Evolutionary conservation across 2,888 invertebrate genomes (phyloP), one percentile per base, ranked within the genome.

Genomic region (Mycalesis mineus): DNA sequence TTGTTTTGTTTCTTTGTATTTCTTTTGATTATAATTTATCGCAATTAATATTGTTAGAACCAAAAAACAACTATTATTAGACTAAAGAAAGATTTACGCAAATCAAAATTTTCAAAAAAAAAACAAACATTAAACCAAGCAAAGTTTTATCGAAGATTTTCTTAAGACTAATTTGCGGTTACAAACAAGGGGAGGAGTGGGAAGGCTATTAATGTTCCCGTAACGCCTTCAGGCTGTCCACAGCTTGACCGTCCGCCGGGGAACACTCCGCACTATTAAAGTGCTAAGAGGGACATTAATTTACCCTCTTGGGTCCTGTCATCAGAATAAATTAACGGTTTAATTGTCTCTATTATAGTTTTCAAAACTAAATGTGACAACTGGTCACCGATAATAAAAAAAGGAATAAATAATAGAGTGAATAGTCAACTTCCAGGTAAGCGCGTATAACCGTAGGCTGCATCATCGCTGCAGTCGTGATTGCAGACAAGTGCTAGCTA

Each of bases 261-360:
- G 83, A 78, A 62, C 66, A 65, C 73, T 71, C 73, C 72, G 72
- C 75, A 83, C 88, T 86, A 88, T 88, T 86, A 85, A 88, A 88
- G 88, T 85, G 88, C 87, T 88, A 88, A 89, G 86, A 86, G 88
- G 79, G 86, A 74, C 81, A 86, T 88, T 87, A 88, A 75, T 75
- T 71, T 68, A 78, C 80, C 81, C 84, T 77, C 80, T 70, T 70
- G 85, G 84, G 86, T 59, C 69, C 74, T 80, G 81, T 84, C 83
- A 77, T 82, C 80, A 81, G 86, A 82, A 86, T 88, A 86, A 86
- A 82, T 86, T 86, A 80, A 82, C 81, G 80, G 78, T 77, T 80
- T 87, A 86, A 88, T 88, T 85, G 83, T 72, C 72, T 74, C 61
- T 63, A 65, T 66, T 68, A 58, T 56, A 60, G 55, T 63, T 61